Evolutionary conservation across 2,888 invertebrate genomes (phyloP).

Genomic region (Oscheius myriophilus): DNA sequence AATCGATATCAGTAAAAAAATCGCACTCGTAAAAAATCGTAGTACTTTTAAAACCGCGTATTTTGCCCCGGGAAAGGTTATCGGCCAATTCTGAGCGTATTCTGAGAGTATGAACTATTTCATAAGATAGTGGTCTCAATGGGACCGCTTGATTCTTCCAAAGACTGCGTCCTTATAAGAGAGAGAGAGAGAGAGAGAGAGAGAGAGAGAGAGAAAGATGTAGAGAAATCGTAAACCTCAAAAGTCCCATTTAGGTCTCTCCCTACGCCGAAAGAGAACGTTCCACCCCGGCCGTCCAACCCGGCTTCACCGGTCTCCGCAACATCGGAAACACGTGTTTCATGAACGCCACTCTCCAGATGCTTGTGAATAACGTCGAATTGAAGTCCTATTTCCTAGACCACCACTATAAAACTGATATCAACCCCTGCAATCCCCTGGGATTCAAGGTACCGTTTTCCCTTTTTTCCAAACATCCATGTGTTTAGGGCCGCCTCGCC

Average conservation of each 20-base stretch:
- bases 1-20: too few relatives aligned
- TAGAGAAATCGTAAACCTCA: neutral
- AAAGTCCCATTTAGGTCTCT: constrained; percentile 11
- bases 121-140: too few relatives aligned
- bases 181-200: too few relatives aligned
- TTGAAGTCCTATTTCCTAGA: constrained; percentile 74
- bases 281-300: constrained; percentile 44
- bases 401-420: constrained; percentile 71
- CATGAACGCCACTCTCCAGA: constrained; percentile 75
- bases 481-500: constrained; percentile 73
- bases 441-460: constrained; percentile 43
- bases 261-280: constrained; percentile 26
- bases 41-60: too few relatives aligned
- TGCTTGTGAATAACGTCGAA: constrained; percentile 74
- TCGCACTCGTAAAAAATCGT: too few relatives aligned
- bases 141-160: too few relatives aligned
- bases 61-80: too few relatives aligned
- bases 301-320: constrained; percentile 73
- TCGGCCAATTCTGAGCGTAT: too few relatives aligned
- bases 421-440: constrained; percentile 73
- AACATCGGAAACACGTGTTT: constrained; percentile 76
- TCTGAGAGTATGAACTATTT: too few relatives aligned
- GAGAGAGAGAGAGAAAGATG: neutral
- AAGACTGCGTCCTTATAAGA: too few relatives aligned
- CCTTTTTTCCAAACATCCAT: neutral